Evolutionary conservation across 2,113 vertebrate genomes (phyloP).

Genomic region (Aegotheles bennettii): DNA sequence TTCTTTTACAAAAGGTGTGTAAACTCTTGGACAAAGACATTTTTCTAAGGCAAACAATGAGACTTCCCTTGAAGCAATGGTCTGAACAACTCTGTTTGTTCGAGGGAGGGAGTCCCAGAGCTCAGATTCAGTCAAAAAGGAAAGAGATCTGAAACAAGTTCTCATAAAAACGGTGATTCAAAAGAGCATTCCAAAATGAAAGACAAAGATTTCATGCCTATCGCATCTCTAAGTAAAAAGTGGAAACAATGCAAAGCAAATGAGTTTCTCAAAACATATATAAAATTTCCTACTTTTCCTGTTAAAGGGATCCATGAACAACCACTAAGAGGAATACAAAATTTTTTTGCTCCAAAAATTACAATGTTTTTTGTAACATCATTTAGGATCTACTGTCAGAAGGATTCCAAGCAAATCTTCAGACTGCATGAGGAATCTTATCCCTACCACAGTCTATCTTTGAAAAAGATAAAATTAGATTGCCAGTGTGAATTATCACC

Average conservation of each 20-base stretch:
- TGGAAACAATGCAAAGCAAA: not conserved
- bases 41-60: not conserved
- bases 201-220: not conserved
- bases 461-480: not conserved
- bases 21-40: not conserved
- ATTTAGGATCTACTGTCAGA: not conserved
- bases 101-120: not conserved
- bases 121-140: not conserved
- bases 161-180: not conserved
- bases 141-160: not conserved
- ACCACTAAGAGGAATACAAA: not conserved
- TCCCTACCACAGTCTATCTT: not conserved
- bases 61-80: not conserved
- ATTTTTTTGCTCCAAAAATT: not conserved
- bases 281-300: not conserved
- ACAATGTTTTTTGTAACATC: not conserved
- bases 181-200: not conserved
- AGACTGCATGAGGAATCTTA: not conserved
- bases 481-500: conserved; percentile 33
- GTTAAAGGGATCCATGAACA: not conserved
- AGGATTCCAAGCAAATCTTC: not conserved
- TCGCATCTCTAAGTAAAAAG: not conserved
- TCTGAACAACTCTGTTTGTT: not conserved
- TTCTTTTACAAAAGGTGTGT: not conserved
- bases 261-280: not conserved